Evolutionary conservation across 2,113 vertebrate genomes (phyloP).

Genomic region (Pterophyllum scalare): DNA sequence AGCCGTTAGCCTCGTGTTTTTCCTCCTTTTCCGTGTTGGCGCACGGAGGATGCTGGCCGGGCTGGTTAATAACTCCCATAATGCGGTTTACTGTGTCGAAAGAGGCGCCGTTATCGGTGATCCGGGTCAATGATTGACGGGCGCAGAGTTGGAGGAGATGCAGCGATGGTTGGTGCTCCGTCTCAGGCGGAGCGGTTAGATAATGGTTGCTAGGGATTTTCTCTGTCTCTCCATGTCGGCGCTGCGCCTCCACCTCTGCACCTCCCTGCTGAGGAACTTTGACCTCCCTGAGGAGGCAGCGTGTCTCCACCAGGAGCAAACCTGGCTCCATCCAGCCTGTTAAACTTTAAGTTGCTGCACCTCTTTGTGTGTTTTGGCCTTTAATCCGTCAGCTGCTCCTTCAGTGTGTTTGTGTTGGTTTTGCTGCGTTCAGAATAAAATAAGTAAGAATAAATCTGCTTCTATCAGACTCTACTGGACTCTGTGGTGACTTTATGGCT

Average conservation of each 20-base stretch:
- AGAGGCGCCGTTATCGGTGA: conserved; percentile 26
- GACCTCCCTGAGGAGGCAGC: neutral
- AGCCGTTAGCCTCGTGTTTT: neutral
- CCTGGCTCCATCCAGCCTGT: no score
- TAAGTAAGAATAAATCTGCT: no score
- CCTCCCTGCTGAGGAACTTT: conserved; percentile 34
- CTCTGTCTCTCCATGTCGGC: conserved; percentile 22
- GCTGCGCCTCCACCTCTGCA: neutral
- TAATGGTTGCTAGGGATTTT: conserved; percentile 73
- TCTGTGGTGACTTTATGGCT: neutral
- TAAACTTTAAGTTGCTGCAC: no score
- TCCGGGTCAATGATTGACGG: conserved; percentile 60
- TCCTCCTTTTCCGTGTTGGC: neutral
- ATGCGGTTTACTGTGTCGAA: conserved; percentile 5
- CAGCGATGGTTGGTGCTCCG: conserved; percentile 52
- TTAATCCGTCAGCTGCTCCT: no score
- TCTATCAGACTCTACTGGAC: neutral
- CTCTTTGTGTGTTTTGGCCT: no score
- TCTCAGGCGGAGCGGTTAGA: conserved; percentile 77
- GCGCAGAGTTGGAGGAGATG: conserved; percentile 8
- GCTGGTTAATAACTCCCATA: neutral
- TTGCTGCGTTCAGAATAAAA: no score
- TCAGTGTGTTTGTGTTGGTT: no score
- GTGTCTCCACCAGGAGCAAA: neutral
- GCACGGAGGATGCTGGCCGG: conserved; percentile 46